Conservation (phyloP, 23 tunicate genomes). For the Trididemnum clinides region DNA sequence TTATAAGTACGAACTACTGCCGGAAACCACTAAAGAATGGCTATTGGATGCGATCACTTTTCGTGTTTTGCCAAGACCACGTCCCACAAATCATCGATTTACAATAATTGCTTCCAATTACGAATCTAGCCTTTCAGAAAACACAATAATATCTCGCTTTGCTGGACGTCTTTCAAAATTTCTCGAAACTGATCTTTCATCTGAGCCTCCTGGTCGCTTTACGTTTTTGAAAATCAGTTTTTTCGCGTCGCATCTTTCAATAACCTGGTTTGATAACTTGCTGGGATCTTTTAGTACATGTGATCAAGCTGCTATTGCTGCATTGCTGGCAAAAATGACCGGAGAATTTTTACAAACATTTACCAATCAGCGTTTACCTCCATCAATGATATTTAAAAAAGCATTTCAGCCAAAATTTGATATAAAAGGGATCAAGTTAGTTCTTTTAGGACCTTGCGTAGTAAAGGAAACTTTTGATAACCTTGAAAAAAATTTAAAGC, state of each 20-base stretch:
- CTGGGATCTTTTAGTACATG: constrained; percentile 33
- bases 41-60: no score
- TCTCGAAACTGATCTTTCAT: no score
- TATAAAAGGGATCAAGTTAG: constrained; percentile 44
- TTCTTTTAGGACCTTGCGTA: constrained; percentile 62
- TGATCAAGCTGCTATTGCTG: background rate
- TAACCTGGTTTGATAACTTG: constrained; percentile 68
- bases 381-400: background rate
- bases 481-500: no score
- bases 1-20: no score
- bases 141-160: no score
- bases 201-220: constrained; percentile 57
- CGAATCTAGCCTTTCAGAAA: no score
- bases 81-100: constrained; percentile 65
- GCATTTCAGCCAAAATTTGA: constrained; percentile 36
- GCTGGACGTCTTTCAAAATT: constrained; percentile 47
- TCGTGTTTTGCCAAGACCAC: background rate
- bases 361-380: background rate
- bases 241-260: background rate
- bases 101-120: constrained; percentile 33
- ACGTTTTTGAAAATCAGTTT: constrained; percentile 33
- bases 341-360: constrained; percentile 42
- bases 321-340: constrained; percentile 24
- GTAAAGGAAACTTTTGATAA: constrained; percentile 17
- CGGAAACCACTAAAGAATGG: no score